A percentile compares a stretch with the other conserved stretches of the same genome.
Evolutionary conservation across 2,888 invertebrate genomes (phyloP).

Genomic region (Caradrina kadenii): DNA sequence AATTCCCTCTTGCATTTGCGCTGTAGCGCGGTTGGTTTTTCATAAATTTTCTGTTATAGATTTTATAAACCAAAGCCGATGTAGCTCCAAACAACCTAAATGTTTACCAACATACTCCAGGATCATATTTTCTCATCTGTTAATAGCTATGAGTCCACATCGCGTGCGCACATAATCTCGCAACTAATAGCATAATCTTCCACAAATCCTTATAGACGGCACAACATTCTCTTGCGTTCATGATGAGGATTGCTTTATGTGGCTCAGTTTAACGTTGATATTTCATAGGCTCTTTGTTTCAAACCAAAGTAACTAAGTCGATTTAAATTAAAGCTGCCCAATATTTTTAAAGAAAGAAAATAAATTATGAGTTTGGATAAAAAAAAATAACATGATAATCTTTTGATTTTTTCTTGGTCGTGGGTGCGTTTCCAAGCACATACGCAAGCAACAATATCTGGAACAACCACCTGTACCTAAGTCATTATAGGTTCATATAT

Average conservation of each 20-base stretch:
- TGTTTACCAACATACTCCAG: slow-evolving; percentile 1
- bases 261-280: slow-evolving; percentile 12
- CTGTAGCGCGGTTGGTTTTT: neutral
- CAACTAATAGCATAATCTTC: slow-evolving; percentile 58
- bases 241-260: slow-evolving; percentile 31
- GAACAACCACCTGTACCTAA: too few relatives aligned
- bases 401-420: too few relatives aligned
- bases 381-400: too few relatives aligned
- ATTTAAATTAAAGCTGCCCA: neutral
- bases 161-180: slow-evolving; percentile 56
- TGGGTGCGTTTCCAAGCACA: too few relatives aligned
- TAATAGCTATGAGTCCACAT: slow-evolving; percentile 36
- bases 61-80: neutral
- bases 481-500: too few relatives aligned
- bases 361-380: too few relatives aligned
- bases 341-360: neutral
- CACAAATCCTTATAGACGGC: slow-evolving; percentile 54
- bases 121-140: slow-evolving; percentile 39
- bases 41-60: neutral
- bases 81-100: neutral
- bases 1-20: too few relatives aligned
- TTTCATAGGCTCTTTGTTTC: slow-evolving; percentile 35
- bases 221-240: slow-evolving; percentile 52
- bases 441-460: too few relatives aligned
- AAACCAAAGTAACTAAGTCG: slow-evolving; percentile 1